Evolutionary conservation across 2,797 vertebrate genomes (phyloP), one percentile per base, ranked within the genome.

Genomic region (Hippopotamyrus pictus): DNA sequence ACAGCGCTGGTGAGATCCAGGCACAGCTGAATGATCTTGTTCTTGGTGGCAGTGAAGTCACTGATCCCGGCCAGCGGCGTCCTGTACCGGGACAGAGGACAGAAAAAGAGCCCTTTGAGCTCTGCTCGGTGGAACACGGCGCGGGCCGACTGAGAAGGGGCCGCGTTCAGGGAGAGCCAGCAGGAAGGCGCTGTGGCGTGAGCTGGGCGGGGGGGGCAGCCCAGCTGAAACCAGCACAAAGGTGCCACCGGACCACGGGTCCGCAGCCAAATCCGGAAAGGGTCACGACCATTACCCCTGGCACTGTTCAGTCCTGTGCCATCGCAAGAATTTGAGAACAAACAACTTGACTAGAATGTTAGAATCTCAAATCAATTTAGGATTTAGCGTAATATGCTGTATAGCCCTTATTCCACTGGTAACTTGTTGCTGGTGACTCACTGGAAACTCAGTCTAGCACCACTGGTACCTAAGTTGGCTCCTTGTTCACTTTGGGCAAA

Each of bases 11-110:
- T 99, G 89, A 99, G 96, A 92, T 99, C 98, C 95, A 99, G 94
- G 91, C 98, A 99, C 82, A 99, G 97, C 87, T 98, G 98, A 94
- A 99, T 98, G 94, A 99, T 98, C 92, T 96, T 96, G 94, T 98
- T 97, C 92, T 98, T 99, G 85, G 97, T 98, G 89, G 96, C 92
- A 8, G 96, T 96, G 93, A 98, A 97, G 93, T 99, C 97, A 17
- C 94, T 96, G 92, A 97, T 93, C 90, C 97, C 97, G 14, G 97
- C 96, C 94, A 97, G 96, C 0, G 97, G 97, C 83, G 97, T 95
- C 93, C 98, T 99, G 92, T 17, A 33, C 33, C n/a, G 33, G 59
- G 59, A 89, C 46, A 86, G 59, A 41, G n/a, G 59, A 53, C 11
- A 54, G 46, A 76, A 65, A 84, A 54, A 73, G 25, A 33, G 22